Conservation (phyloP, 2,113 vertebrate species). For the Leiothrix lutea region DNA sequence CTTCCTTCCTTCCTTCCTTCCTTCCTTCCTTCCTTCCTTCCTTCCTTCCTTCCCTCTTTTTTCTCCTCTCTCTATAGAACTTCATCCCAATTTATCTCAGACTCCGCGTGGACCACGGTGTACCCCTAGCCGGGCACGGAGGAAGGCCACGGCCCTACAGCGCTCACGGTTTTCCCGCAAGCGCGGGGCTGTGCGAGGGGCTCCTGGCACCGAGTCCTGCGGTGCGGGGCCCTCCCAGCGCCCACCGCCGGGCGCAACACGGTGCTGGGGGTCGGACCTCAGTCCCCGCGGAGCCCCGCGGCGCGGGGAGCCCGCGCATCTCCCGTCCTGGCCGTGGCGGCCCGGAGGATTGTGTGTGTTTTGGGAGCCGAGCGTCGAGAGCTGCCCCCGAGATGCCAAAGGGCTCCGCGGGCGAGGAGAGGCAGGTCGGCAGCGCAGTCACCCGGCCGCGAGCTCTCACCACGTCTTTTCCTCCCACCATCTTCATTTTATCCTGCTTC, state of each 20-base stretch:
- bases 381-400: neutral
- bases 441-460: neutral
- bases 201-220: accelerated
- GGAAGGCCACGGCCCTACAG: accelerated
- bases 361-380: neutral
- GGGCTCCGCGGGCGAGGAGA: neutral
- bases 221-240: neutral
- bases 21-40: neutral
- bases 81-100: too few relatives aligned
- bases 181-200: accelerated
- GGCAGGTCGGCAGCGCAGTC: neutral
- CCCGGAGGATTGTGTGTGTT: accelerated
- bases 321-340: too few relatives aligned
- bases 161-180: accelerated
- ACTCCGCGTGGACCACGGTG: accelerated
- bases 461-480: neutral
- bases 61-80: neutral
- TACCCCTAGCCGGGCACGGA: accelerated
- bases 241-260: neutral
- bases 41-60: too few relatives aligned
- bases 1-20: neutral
- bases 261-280: accelerated
- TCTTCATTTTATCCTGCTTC: neutral
- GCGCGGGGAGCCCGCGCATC: neutral
- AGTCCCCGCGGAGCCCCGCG: neutral